Conservation (phyloP, 2,797 vertebrate species). For the Girardinus metallicus region DNA sequence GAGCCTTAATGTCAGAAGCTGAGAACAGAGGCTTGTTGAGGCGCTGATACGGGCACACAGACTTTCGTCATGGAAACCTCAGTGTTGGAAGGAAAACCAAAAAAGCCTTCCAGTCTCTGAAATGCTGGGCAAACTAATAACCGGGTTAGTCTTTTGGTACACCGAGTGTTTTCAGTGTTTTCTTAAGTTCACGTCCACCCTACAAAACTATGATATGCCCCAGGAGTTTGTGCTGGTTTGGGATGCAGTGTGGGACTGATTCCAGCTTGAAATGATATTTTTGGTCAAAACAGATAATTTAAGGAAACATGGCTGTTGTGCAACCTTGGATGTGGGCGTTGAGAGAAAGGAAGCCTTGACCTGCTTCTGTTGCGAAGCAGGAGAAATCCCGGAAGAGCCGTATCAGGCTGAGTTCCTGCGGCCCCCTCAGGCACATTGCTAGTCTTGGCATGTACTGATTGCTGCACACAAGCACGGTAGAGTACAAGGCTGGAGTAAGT, state of each 20-base stretch:
- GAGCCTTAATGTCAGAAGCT: slow-evolving; percentile 53
- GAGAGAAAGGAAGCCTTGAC: slow-evolving; percentile 55
- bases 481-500: slow-evolving; percentile 32
- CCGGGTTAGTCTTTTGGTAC: slow-evolving; percentile 14
- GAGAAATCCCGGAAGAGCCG: slow-evolving; percentile 69
- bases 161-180: slow-evolving; percentile 35
- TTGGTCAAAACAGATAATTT: slow-evolving; percentile 30
- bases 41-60: slow-evolving; percentile 30
- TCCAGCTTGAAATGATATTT: slow-evolving; percentile 45
- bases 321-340: slow-evolving; percentile 62
- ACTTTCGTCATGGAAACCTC: slow-evolving; percentile 57
- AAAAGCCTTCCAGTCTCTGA: slow-evolving; percentile 39
- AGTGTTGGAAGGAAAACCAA: slow-evolving; percentile 36
- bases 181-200: slow-evolving; percentile 13
- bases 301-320: slow-evolving; percentile 54
- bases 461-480: slow-evolving; percentile 48
- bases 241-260: slow-evolving; percentile 15
- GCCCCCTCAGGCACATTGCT: slow-evolving; percentile 69
- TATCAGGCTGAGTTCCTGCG: slow-evolving; percentile 54
- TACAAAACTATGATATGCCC: neutral
- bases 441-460: slow-evolving; percentile 70
- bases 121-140: slow-evolving; percentile 36
- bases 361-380: slow-evolving; percentile 45
- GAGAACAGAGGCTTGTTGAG: slow-evolving; percentile 48
- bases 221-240: neutral